phyloP scores from a whole-genome alignment of 2,113 vertebrate species.

The Sula dactylatra region DNA sequence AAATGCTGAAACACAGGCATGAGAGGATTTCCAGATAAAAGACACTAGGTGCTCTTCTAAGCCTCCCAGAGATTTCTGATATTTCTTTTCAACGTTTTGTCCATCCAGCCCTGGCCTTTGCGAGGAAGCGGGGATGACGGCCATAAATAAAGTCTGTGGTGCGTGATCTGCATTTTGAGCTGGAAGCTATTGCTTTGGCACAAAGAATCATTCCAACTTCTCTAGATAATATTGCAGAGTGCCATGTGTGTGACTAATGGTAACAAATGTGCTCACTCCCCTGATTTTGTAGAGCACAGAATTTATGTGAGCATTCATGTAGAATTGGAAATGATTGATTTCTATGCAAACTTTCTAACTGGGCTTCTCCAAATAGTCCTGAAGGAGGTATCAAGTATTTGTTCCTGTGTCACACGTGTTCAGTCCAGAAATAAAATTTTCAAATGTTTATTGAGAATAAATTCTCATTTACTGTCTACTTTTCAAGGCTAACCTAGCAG shows the following conservation, averaged over 20 bases:
- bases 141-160: not conserved
- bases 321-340: conserved; percentile 1
- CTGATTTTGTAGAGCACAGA: not conserved
- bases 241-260: not conserved
- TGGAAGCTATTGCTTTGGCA: not conserved
- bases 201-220: not conserved
- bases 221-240: not conserved
- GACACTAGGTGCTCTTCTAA: not conserved
- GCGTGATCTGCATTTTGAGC: not conserved
- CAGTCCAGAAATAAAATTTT: not conserved
- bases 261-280: conserved; percentile 7
- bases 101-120: not conserved
- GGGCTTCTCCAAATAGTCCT: not conserved
- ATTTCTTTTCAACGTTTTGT: not conserved
- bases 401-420: not conserved
- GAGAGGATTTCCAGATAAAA: not conserved
- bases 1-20: not conserved
- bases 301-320: not conserved
- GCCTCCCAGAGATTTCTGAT: not conserved
- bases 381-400: not conserved
- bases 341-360: not conserved
- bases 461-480: not conserved
- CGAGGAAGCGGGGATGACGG: not conserved
- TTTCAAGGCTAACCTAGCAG: not conserved
- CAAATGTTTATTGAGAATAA: not conserved